phyloP scores from a whole-genome alignment of 2,888 invertebrate species.

The Trypoxylon attenuatum region DNA sequence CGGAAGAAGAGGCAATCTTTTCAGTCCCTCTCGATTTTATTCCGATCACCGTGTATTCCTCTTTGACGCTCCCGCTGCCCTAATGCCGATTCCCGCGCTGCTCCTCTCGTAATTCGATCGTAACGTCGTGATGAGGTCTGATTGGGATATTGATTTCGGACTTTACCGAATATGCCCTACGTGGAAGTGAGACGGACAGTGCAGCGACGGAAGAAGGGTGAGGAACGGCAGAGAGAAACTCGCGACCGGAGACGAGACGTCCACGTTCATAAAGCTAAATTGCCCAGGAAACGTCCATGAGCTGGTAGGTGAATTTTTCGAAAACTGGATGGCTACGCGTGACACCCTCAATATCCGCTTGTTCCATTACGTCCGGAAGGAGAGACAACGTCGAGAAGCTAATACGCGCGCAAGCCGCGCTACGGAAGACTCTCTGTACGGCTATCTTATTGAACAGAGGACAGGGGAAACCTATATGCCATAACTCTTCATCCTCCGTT shows the following conservation, averaged over 20 bases:
- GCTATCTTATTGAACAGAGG: slow-evolving; percentile 17
- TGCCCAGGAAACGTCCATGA: neutral
- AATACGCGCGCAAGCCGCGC: slow-evolving; percentile 10
- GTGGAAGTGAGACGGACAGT: too few species aligned
- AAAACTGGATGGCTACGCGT: slow-evolving; percentile 24
- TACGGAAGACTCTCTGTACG: neutral
- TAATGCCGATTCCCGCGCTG: slow-evolving; percentile 38
- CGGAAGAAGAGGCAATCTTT: slow-evolving; percentile 4
- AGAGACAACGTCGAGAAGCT: slow-evolving; percentile 18
- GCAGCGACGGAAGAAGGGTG: too few species aligned
- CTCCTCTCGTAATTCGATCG: neutral
- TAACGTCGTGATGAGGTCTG: too few species aligned
- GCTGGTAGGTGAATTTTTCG: neutral
- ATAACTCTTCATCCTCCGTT: slow-evolving; percentile 35
- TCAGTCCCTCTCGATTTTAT: slow-evolving; percentile 42
- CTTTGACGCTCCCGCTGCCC: slow-evolving; percentile 14
- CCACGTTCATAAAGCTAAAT: neutral
- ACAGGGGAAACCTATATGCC: slow-evolving; percentile 29
- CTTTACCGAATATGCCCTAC: too few species aligned
- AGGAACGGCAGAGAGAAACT: neutral
- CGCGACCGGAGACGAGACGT: neutral
- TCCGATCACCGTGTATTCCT: slow-evolving; percentile 33
- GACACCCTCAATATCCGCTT: slow-evolving; percentile 27
- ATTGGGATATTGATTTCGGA: too few species aligned
- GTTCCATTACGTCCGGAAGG: slow-evolving; percentile 5